Evolutionary conservation across 2,888 invertebrate species (phyloP).

Genomic region (Tetrapedia diversipes): DNA sequence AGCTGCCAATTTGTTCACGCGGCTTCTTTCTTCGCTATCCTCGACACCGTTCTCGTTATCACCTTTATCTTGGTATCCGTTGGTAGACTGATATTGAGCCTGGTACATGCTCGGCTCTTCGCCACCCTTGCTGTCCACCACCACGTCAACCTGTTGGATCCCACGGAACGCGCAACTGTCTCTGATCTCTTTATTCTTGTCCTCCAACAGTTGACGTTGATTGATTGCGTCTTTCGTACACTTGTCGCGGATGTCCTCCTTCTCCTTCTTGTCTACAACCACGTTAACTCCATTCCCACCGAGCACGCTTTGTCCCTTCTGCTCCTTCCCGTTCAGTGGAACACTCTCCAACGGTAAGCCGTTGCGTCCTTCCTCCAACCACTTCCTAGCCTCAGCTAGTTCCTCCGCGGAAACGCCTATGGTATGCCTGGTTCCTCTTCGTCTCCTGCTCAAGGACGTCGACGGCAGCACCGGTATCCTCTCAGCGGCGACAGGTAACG

Average conservation of each 20-base stretch:
- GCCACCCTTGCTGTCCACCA: background rate
- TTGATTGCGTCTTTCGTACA: slow-evolving; percentile 80
- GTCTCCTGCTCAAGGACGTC: slow-evolving; percentile 83
- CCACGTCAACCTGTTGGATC: slow-evolving; percentile 19
- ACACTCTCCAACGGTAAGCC: background rate
- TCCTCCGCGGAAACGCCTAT: slow-evolving; percentile 93
- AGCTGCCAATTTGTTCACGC: slow-evolving; percentile 59
- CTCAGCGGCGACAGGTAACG: slow-evolving; percentile 74
- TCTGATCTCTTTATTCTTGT: slow-evolving; percentile 64
- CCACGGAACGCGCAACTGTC: slow-evolving; percentile 33
- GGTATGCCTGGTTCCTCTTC: slow-evolving; percentile 89
- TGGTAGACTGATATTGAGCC: slow-evolving; percentile 7
- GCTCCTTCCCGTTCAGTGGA: background rate
- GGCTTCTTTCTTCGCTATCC: slow-evolving; percentile 54
- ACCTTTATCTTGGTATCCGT: slow-evolving; percentile 27
- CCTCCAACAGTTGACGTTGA: slow-evolving; percentile 78
- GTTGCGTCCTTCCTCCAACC: slow-evolving; percentile 85
- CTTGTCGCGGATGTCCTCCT: slow-evolving; percentile 74
- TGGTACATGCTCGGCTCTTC: slow-evolving; percentile 36
- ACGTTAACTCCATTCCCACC: background rate
- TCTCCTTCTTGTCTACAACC: slow-evolving; percentile 43
- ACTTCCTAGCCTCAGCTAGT: slow-evolving; percentile 89
- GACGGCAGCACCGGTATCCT: slow-evolving; percentile 65
- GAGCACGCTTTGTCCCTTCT: background rate
- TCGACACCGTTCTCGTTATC: slow-evolving; percentile 35